These are phyloP conservation scores for Conus canariensis DNA, from an alignment of 2,888 invertebrate genomes.

Conservation along the genomic window DNA sequence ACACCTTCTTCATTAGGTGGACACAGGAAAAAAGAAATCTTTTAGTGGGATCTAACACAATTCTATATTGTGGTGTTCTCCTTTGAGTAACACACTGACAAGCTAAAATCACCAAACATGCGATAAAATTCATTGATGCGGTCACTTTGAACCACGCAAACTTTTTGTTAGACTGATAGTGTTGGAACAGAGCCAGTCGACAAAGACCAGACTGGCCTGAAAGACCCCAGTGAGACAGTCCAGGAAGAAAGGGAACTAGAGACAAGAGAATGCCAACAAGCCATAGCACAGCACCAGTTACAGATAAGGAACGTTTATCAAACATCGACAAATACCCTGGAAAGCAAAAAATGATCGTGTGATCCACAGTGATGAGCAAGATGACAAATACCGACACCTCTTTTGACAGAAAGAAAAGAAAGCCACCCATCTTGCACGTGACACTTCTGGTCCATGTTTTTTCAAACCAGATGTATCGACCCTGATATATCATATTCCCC, in stretches of 20 bases:
- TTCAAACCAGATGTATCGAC: neutral
- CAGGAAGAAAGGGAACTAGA: neutral
- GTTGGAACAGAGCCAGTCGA: neutral
- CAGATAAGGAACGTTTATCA: neutral
- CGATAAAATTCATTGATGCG: neutral
- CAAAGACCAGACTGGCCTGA: constrained; percentile 5
- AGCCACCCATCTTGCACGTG: neutral
- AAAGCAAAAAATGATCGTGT: neutral
- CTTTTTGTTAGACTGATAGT: neutral
- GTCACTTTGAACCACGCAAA: neutral
- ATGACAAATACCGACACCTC: neutral
- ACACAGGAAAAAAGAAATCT: neutral
- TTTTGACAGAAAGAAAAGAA: neutral
- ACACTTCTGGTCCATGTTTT: neutral
- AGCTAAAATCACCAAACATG: neutral
- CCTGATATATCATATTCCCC: neutral
- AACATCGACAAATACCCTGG: neutral
- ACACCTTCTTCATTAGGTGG: neutral
- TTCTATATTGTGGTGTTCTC: neutral
- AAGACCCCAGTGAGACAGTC: no score
- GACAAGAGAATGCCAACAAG: neutral
- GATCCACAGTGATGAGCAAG: neutral
- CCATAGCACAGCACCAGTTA: neutral
- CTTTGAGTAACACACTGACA: neutral
- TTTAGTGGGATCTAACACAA: neutral